Conservation (phyloP, 2,113 vertebrate species). For the Hippopotamus amphibius region DNA sequence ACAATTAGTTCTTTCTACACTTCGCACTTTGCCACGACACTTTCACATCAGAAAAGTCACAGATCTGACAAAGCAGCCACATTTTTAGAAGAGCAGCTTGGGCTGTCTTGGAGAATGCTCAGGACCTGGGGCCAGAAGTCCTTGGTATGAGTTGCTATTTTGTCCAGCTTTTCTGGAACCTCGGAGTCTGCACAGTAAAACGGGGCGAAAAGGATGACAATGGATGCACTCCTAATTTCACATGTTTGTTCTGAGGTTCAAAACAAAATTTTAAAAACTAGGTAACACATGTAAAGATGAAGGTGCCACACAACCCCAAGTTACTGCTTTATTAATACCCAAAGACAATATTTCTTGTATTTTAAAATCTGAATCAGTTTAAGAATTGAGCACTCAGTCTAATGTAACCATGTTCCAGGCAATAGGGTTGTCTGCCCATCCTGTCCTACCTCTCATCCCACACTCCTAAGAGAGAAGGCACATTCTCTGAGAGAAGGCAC, state of each 20-base stretch:
- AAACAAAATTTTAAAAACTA: not conserved
- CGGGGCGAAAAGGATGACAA: fast-evolving
- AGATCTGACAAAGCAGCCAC: not conserved
- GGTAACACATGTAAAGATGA: not conserved
- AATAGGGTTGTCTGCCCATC: not conserved
- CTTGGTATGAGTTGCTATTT: not conserved
- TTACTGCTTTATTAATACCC: not conserved
- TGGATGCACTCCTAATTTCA: not conserved
- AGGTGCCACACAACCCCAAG: not conserved
- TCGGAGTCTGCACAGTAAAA: not conserved
- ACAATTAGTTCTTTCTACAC: not conserved
- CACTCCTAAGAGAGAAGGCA: not conserved
- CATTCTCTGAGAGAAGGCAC: not conserved
- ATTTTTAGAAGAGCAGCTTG: not conserved
- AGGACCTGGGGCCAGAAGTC: not conserved
- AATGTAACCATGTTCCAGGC: not conserved
- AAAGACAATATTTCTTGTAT: not conserved
- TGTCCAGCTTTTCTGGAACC: not conserved
- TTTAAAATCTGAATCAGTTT: not conserved
- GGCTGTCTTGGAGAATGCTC: not conserved
- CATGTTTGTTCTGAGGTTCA: not conserved
- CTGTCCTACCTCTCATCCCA: not conserved
- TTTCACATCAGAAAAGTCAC: not conserved
- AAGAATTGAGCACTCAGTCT: not conserved
- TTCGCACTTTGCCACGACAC: not conserved